Conservation (phyloP, 2,888 invertebrate genomes). For the Campoletis raptor region DNA sequence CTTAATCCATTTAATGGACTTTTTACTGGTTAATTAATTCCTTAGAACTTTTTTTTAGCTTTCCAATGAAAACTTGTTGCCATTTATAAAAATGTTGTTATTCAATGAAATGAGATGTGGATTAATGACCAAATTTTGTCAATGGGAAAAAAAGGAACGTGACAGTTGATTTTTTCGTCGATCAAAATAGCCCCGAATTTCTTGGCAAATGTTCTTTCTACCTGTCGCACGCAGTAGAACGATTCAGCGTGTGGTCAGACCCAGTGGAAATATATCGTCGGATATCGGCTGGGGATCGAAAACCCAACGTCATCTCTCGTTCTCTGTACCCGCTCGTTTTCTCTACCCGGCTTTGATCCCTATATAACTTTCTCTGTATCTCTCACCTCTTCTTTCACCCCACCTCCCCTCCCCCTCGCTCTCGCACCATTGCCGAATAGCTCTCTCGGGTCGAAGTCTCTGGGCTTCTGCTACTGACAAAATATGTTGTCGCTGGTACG, state of each 20-base stretch:
- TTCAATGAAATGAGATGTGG: neutral
- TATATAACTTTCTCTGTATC: conserved; percentile 2
- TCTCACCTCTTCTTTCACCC: neutral
- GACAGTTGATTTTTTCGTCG: neutral
- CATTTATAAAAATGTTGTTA: neutral
- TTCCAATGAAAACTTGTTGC: neutral
- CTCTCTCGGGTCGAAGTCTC: conserved; percentile 61
- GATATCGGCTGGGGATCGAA: conserved; percentile 56
- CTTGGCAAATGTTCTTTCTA: conserved; percentile 35
- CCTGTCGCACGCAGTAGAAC: conserved; percentile 56
- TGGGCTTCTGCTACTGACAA: conserved; percentile 63
- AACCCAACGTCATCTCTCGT: conserved; percentile 44
- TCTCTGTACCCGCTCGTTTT: conserved; percentile 32
- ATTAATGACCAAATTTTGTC: neutral
- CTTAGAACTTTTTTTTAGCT: neutral
- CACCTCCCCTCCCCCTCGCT: neutral
- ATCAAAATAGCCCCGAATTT: conserved; percentile 23
- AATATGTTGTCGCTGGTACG: conserved; percentile 66
- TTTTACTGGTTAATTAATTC: too few species aligned
- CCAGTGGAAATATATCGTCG: conserved; percentile 46
- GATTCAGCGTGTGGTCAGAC: conserved; percentile 63
- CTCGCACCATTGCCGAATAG: conserved; percentile 43
- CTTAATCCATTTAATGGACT: too few species aligned
- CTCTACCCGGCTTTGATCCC: conserved; percentile 50
- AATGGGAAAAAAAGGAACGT: neutral